Conservation (phyloP, 2,888 invertebrate genomes). For the Eupithecia subumbrata region DNA sequence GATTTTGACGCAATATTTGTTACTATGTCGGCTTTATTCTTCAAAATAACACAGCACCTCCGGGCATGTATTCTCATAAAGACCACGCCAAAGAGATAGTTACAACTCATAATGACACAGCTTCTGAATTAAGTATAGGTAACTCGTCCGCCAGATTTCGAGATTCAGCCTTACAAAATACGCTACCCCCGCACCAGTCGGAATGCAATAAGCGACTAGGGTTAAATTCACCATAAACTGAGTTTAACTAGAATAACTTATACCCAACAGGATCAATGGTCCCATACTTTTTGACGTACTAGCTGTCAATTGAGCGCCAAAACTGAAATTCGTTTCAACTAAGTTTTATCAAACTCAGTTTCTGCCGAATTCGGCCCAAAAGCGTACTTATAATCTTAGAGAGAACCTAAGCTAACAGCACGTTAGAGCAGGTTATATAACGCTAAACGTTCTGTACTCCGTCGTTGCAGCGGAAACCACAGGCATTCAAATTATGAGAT, state of each 20-base stretch:
- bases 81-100: neutral
- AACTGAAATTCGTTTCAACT: neutral
- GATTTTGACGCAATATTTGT: neutral
- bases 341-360: slow-evolving; percentile 2
- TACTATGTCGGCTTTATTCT: neutral
- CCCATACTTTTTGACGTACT: neutral
- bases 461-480: slow-evolving; percentile 22
- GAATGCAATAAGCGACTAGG: slow-evolving; percentile 77
- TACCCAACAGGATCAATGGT: neutral
- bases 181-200: slow-evolving; percentile 72
- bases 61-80: neutral
- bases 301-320: neutral
- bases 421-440: slow-evolving; percentile 48
- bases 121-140: neutral
- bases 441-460: slow-evolving; percentile 19
- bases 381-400: slow-evolving; percentile 73
- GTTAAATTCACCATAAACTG: neutral
- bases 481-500: slow-evolving; percentile 42
- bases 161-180: slow-evolving; percentile 20
- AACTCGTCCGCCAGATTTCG: neutral
- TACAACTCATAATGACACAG: neutral
- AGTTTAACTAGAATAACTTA: neutral
- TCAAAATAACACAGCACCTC: neutral
- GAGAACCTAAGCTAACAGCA: slow-evolving; percentile 43
- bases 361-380: slow-evolving; percentile 41